Evolutionary conservation across 2,888 invertebrate genomes (phyloP), one percentile per base, ranked within the genome.

Genomic region (Ormyrus thymus): DNA sequence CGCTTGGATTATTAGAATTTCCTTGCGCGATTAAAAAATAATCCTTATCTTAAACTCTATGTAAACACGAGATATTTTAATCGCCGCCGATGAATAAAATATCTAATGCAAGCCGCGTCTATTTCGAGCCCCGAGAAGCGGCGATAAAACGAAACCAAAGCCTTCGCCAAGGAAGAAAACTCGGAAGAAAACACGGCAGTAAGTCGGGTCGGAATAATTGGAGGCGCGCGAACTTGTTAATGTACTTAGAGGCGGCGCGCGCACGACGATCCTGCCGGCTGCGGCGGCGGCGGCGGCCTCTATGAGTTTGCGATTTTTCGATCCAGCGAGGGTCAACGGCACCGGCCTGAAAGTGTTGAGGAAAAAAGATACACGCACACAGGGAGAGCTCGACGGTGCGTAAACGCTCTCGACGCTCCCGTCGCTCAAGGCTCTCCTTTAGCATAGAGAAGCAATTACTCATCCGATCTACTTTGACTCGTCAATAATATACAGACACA

Each of bases 261-360:
- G 48, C 55, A 6, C 13, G 51, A 29, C 53, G n/a, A 56, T 7
- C 15, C 53, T 13, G 29, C 4, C 29, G 29, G 29, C n/a, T n/a
- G n/a, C 2, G 29, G 29, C 2, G 29, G 29, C 8, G 56, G 55
- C 13, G 55, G 50, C 29, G 29, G 9, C 13, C 70, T 59, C 55
- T 62, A 46, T 71, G 76, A 71, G 62, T 76, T 55, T 46, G 59
- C 71, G 46, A 71, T 77, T 77, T 76, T 76, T 76, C 68, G 68
- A 59, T 61, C 43, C 15, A 0, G 15, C 45, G 43, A 29, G 13
- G 78, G 73, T 78, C 73, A 69, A 73, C 64, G 69, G 69, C 78
- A 74, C 46, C 11, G 69, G 74, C 58, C 64, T 46, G 68, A 73
- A 73, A 29, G 29, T 29, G 29, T 29, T 29, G 29, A 29, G 29